Conservation (phyloP, 1,140 invertebrate genomes). For the Cyrtorhinus lividipennis region DNA sequence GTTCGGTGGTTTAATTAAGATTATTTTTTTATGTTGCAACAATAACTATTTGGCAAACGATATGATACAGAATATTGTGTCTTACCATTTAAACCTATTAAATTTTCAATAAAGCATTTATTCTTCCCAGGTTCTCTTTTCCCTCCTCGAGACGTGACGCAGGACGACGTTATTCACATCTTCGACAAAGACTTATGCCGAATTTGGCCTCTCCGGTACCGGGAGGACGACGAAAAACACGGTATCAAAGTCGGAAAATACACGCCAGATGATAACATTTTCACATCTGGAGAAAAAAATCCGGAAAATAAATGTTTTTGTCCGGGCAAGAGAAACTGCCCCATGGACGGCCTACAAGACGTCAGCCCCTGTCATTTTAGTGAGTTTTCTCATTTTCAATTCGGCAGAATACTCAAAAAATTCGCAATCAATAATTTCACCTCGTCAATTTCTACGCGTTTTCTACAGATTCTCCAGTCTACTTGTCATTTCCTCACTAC, state of each 20-base stretch:
- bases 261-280: constrained; percentile 50
- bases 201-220: constrained; percentile 56
- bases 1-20: too few species aligned
- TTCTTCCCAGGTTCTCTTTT: constrained; percentile 49
- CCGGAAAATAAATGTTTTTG: constrained; percentile 73
- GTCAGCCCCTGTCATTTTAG: constrained; percentile 76
- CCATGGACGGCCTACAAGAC: constrained; percentile 60
- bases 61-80: too few species aligned
- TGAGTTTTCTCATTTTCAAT: constrained; percentile 31
- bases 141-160: constrained; percentile 54
- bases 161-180: constrained; percentile 54
- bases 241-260: constrained; percentile 55
- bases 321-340: constrained; percentile 46
- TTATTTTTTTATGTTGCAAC: too few species aligned
- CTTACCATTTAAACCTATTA: background rate
- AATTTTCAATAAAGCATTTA: background rate
- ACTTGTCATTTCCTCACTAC: constrained; percentile 78
- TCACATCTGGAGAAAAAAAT: constrained; percentile 46
- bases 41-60: too few species aligned
- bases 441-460: background rate
- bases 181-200: constrained; percentile 77
- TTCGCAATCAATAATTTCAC: background rate
- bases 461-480: constrained; percentile 62
- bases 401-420: background rate
- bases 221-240: constrained; percentile 39